Evolutionary conservation across 2,888 invertebrate species (phyloP), one percentile per base, ranked within the genome.

Genomic region (Tetropium fuscum): DNA sequence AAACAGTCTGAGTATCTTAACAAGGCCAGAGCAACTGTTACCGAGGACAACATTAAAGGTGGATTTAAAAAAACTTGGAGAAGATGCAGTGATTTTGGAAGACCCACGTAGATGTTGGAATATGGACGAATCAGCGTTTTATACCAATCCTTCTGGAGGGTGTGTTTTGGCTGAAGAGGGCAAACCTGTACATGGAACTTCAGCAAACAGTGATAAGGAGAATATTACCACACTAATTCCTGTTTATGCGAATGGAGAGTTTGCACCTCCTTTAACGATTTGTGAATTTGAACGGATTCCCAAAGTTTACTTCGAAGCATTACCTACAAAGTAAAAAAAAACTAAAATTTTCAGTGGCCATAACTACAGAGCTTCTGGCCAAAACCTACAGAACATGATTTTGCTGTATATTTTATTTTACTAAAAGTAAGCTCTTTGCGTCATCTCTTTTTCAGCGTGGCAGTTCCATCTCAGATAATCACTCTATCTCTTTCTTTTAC

Each of bases 41-140:
- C 40, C 5, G 15, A 11, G 19, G 7, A 40, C 16, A 11, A 18
- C 16, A 40, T 40, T 15, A 16, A 19, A 40, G 7, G 3, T 10
- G 16, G 40, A n/a, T 40, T 40, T 40, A 4, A 2, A 1, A 10
- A 40, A 10, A 40, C 27, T 30, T 10, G n/a, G 10, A 10, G 27
- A 30, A 30, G 10, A 30, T 30, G 27, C 10, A 10, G 10, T 10
- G n/a, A 30, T 8, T 30, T 30, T 30, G 27, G 27, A 30, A 30
- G 27, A 30, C 10, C 34, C 20, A 10, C 10, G 16, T 4, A 8
- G 47, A 4, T 19, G 16, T 6, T 48, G 15, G 2, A 48, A 48
- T 10, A 48, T 48, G 47, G 47, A 34, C 30, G 47, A 48, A 48
- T 16, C 47, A 34, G n/a, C n/a, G n/a, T 48, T 48, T 36, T 48